phyloP scores from a whole-genome alignment of 1,140 invertebrate species.

The Drosophila teissieri region DNA sequence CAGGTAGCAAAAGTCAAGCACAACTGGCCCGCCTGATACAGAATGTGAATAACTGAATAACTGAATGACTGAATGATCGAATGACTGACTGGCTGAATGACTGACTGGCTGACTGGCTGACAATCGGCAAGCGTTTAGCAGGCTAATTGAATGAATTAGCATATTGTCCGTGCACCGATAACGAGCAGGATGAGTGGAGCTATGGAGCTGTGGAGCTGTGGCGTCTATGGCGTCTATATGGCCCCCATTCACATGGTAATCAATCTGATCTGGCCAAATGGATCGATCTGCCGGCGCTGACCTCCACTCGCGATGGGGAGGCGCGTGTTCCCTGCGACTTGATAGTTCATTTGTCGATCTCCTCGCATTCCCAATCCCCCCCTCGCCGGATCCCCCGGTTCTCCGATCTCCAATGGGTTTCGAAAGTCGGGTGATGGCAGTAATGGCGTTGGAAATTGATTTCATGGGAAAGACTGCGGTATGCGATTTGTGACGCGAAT shows the following conservation, averaged over 20 bases:
- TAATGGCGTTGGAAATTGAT: constrained; percentile 58
- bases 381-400: not conserved
- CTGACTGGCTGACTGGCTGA: constrained; percentile 28
- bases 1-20: constrained; percentile 78
- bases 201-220: too few species aligned
- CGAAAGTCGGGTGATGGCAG: too few species aligned
- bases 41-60: constrained; percentile 6
- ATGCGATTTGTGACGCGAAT: constrained; percentile 13
- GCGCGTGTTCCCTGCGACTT: constrained; percentile 36
- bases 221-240: not conserved
- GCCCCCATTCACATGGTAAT: constrained; percentile 21
- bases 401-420: too few species aligned
- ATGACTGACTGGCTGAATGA: not conserved
- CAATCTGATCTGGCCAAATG: constrained; percentile 9
- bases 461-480: constrained; percentile 46
- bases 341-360: constrained; percentile 51
- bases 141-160: constrained; percentile 79
- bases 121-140: constrained; percentile 47
- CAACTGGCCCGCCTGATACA: constrained; percentile 20
- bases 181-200: constrained; percentile 37
- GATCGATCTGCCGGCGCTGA: constrained; percentile 38
- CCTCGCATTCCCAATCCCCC: not conserved
- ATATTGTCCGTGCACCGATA: constrained; percentile 52
- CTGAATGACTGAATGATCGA: too few species aligned
- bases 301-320: constrained; percentile 28